phyloP scores from a whole-genome alignment of 2,113 vertebrate species.

The Oceanodroma tethys region DNA sequence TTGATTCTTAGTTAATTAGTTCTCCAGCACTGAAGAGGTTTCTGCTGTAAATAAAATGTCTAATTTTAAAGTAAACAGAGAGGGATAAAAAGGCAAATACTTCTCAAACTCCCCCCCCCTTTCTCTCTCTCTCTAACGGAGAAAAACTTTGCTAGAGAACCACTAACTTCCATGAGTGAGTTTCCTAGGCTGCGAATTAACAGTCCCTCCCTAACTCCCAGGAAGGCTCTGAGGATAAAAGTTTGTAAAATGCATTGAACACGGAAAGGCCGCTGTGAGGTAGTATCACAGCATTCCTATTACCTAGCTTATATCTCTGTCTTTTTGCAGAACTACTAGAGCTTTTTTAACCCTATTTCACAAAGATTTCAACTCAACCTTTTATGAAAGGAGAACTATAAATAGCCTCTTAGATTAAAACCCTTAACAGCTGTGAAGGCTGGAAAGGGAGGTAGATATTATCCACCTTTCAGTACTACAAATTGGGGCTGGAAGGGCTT shows the following conservation, averaged over 20 bases:
- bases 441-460: conserved; percentile 38
- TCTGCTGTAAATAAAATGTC: neutral
- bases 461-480: conserved; percentile 48
- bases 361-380: conserved; percentile 61
- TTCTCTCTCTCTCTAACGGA: neutral
- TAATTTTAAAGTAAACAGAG: conserved; percentile 19
- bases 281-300: neutral
- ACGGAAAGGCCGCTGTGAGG: neutral
- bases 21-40: conserved; percentile 16
- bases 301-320: neutral
- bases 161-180: neutral
- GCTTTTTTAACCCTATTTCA: conserved; percentile 57
- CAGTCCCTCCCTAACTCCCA: neutral
- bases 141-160: neutral
- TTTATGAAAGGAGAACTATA: conserved; percentile 48
- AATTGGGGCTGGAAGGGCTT: conserved; percentile 44
- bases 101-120: neutral
- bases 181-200: neutral
- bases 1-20: conserved; percentile 10
- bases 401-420: conserved; percentile 60
- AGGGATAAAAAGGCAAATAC: neutral
- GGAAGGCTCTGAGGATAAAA: neutral
- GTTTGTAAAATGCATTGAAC: neutral
- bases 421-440: conserved; percentile 35
- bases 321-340: conserved; percentile 11